Evolutionary conservation across 2,888 invertebrate species (phyloP).

Genomic region (Steinernema scapterisci): DNA sequence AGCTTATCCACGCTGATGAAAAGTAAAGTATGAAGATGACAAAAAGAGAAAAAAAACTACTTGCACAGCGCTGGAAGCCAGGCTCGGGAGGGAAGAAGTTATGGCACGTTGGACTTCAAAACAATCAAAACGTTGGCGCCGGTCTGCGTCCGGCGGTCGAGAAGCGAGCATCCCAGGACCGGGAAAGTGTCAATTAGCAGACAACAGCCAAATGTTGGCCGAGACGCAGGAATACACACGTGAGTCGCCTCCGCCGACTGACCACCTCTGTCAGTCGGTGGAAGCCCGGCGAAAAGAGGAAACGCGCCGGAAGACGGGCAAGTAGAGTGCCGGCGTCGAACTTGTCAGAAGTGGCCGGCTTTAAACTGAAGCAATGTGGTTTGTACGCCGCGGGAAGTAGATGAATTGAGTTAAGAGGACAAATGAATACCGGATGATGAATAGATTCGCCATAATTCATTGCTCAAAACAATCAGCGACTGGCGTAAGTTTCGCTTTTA

Average conservation of each 20-base stretch:
- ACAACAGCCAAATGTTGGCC: neutral
- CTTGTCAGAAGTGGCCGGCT: conserved; percentile 4
- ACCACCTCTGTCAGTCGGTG: neutral
- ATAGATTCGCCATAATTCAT: conserved; percentile 23
- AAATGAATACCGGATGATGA: neutral
- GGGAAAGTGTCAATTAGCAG: conserved; percentile 15
- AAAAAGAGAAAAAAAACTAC: neutral
- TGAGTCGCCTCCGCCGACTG: neutral
- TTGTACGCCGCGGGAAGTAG: conserved; percentile 4
- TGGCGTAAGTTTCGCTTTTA: neutral
- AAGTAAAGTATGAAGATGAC: neutral
- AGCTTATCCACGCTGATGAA: neutral
- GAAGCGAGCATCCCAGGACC: neutral
- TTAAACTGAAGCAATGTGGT: conserved; percentile 21
- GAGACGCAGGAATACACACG: conserved; percentile 17
- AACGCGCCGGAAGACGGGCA: conserved; percentile 1
- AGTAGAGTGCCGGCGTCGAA: neutral
- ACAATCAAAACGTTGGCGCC: no score
- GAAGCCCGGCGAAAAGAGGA: neutral
- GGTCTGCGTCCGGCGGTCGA: no score
- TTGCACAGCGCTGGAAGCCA: no score
- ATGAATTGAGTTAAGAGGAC: neutral
- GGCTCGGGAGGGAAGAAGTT: no score
- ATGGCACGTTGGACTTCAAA: no score
- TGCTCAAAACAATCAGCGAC: conserved; percentile 23